Conservation (phyloP, 2,888 invertebrate species). For the Trilocha varians region DNA sequence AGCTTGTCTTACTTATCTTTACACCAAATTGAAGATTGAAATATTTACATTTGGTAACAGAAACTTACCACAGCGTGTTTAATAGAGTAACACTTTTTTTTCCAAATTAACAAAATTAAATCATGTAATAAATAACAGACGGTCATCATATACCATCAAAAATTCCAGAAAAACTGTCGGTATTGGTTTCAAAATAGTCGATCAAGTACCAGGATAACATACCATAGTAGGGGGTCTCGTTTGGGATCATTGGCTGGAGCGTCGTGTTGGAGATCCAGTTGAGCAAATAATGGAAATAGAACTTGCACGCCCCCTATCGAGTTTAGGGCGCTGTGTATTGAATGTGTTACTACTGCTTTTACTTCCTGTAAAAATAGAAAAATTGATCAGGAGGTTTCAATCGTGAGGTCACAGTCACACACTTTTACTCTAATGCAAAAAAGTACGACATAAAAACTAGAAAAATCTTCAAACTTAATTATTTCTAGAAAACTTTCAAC, state of each 20-base stretch:
- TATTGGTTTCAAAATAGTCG: not conserved
- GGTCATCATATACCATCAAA: no score
- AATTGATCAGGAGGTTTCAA: no score
- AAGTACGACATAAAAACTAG: not conserved
- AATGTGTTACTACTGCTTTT: conserved; percentile 98
- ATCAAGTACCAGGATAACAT: conserved; percentile 37
- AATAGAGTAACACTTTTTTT: no score
- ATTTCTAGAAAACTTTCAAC: no score
- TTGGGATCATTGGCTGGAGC: conserved; percentile 85
- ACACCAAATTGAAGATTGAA: no score
- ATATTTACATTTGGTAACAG: no score
- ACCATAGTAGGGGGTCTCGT: conserved; percentile 92
- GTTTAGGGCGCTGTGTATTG: conserved; percentile 98
- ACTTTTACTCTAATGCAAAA: not conserved
- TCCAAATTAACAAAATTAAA: no score
- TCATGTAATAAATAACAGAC: no score
- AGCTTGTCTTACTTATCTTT: no score
- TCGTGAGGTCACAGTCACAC: not conserved
- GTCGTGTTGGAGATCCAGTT: conserved; percentile 95
- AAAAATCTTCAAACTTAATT: conserved; percentile 3
- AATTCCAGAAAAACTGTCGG: not conserved
- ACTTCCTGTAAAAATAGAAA: conserved; percentile 82
- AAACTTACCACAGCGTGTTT: no score
- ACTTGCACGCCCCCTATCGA: conserved; percentile 99
- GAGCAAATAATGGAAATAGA: conserved; percentile 97